A percentile compares a stretch with the other conserved stretches of the same genome.
Conservation (phyloP, 2,797 vertebrate species). For the Vipera ursinii region DNA sequence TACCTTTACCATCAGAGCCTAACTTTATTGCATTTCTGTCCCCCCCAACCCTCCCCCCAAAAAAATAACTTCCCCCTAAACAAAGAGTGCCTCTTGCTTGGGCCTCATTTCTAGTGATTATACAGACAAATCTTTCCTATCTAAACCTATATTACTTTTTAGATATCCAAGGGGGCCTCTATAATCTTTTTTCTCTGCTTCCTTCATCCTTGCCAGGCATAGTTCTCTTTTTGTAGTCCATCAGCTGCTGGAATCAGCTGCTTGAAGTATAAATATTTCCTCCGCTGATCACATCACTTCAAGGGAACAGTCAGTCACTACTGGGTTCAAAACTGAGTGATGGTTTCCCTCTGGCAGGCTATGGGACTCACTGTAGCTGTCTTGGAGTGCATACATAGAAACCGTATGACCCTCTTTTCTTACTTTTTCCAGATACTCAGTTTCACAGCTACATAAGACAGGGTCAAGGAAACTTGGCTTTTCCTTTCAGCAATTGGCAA, state of each 20-base stretch:
- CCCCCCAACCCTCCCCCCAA: too few species aligned
- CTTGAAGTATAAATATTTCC: not conserved
- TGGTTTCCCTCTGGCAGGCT: not conserved
- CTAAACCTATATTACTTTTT: not conserved
- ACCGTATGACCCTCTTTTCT: not conserved
- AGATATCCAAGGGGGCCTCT: not conserved
- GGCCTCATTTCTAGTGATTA: not conserved
- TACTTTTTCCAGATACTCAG: not conserved
- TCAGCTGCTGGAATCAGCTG: not conserved
- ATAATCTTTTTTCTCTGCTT: not conserved
- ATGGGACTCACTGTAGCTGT: not conserved
- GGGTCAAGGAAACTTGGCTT: not conserved
- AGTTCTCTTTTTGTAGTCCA: not conserved
- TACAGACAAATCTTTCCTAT: not conserved
- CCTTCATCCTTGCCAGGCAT: not conserved
- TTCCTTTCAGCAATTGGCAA: not conserved
- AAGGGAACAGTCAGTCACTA: not conserved
- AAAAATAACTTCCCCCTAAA: not conserved
- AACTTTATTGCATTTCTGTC: not conserved
- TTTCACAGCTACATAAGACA: not conserved
- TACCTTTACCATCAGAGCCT: not conserved
- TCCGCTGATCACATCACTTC: not conserved
- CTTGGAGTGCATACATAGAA: not conserved
- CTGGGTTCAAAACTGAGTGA: not conserved
- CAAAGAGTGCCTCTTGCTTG: not conserved